Evolutionary conservation across 2,888 invertebrate genomes (phyloP), one percentile per base, ranked within the genome.

Genomic region (Eupithecia vulgata): DNA sequence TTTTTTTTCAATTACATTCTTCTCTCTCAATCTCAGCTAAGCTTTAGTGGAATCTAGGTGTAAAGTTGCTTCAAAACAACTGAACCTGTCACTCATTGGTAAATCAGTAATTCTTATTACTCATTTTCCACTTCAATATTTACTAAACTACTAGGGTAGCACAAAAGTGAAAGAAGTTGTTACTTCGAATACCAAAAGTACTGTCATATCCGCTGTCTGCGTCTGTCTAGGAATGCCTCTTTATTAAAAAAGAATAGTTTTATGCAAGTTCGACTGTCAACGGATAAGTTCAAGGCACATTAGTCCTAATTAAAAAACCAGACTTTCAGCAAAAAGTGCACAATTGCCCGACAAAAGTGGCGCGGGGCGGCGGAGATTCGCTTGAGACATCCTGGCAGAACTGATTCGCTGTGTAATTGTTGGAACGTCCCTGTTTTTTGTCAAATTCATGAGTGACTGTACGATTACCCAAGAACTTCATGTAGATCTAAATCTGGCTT

Each of bases 331-430:
- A 34, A 61, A 61, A 61, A 61, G 15, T 61, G 34, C 34, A 34
- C 0, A 5, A 21, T 57, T 25, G 5, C 57, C 13, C 13, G 25
- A 5, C 1, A 12, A 5, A 25, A 5, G 21, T 57, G 57, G 10
- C 21, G 30, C 30, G 30, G 30, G 8, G 45, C 45, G 6, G 57
- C 57, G 57, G 57, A 57, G 57, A 25, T 57, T 12, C 13, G 57
- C 25, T 25, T 25, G 57, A 57, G 57, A 13, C 25, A 57, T 57
- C 13, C 57, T 25, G 57, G 57, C 25, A 57, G 57, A 57, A 57
- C 57, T 21, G 52, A 52, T 52, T 52, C 52, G 52, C 21, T 69
- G 61, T 40, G 67, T 71, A 74, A 71, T 74, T 68, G 71, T 34
- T 68, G 66, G 71, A 74, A 68, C 70, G 35, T 6, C 10, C 30